These are phyloP conservation scores for Saccopteryx bilineata DNA, from an alignment of 2,113 vertebrate species.

Conservation along the genomic window DNA sequence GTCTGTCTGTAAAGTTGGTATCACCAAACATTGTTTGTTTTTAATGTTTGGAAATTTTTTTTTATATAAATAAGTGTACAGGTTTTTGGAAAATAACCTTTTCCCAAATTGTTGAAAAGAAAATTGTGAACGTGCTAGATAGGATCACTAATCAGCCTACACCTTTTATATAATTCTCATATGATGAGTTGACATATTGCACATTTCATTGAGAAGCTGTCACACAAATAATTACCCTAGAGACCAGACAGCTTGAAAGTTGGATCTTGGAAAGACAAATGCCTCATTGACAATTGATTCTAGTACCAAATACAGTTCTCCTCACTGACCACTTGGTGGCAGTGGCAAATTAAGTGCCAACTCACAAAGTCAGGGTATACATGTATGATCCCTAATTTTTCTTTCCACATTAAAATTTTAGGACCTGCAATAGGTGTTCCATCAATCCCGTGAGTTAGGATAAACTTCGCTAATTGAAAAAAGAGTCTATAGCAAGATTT, in stretches of 20 bases:
- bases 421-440: neutral
- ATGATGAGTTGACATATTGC: neutral
- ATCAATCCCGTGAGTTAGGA: neutral
- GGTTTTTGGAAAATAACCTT: slow-evolving; percentile 49
- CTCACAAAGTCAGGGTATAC: neutral
- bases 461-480: neutral
- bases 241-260: neutral
- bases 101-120: neutral
- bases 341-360: slow-evolving; percentile 64
- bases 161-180: neutral
- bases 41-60: neutral
- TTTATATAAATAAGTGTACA: neutral
- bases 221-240: neutral
- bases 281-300: neutral
- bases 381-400: neutral
- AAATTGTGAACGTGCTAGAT: neutral
- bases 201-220: neutral
- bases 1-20: neutral
- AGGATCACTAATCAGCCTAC: neutral
- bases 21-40: neutral
- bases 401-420: slow-evolving; percentile 15
- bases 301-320: slow-evolving; percentile 31
- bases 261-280: neutral
- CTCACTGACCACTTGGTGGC: slow-evolving; percentile 54
- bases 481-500: neutral